Conservation (phyloP, 2,797 vertebrate genomes). For the Hippopotamyrus pictus region DNA sequence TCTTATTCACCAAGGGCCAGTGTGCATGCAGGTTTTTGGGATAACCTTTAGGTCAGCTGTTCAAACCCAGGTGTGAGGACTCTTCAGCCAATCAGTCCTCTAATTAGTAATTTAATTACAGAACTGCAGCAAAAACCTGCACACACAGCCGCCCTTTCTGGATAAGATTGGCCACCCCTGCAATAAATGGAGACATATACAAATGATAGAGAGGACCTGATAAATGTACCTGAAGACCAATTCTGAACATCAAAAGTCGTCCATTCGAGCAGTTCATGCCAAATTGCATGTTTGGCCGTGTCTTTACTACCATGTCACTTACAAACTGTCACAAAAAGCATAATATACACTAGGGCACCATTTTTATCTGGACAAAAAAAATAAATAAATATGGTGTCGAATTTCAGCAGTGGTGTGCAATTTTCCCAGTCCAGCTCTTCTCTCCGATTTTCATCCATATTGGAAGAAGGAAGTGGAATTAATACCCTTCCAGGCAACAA, state of each 20-base stretch:
- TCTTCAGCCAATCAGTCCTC: neutral
- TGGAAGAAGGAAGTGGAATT: neutral
- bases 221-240: neutral
- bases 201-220: neutral
- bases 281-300: neutral
- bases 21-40: neutral
- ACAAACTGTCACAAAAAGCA: neutral
- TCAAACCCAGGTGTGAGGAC: neutral
- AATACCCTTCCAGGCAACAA: neutral
- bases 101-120: neutral
- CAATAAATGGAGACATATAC: neutral
- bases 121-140: neutral
- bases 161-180: neutral
- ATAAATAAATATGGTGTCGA: neutral
- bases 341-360: neutral
- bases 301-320: neutral
- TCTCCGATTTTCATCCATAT: neutral
- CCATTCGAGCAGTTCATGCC: neutral
- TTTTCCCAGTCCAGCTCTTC: neutral
- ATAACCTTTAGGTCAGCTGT: neutral
- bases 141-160: neutral
- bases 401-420: neutral
- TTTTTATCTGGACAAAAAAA: neutral
- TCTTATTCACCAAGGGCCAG: neutral
- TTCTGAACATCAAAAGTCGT: neutral